Evolutionary conservation across 2,113 vertebrate species (phyloP), one percentile per base, ranked within the genome.

Genomic region (Plecturocebus donacophilus): DNA sequence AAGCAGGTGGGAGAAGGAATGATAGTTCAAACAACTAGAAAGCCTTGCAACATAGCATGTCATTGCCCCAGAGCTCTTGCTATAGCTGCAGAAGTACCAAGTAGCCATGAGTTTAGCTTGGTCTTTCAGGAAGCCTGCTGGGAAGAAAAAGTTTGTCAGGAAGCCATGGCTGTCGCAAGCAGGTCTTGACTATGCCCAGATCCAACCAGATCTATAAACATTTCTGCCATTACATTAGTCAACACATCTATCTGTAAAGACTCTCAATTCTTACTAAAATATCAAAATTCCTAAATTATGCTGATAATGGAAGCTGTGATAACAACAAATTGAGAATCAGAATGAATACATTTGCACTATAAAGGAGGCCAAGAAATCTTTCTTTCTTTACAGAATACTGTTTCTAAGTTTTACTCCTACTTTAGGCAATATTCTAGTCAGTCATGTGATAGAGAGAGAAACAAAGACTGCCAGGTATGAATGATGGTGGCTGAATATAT

Each of bases 101-200:
- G 0, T 5, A 13, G n/a, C 32, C 2, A 0, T 5, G 8, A 32
- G 17, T 20, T 20, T 21, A 20, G 27, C 56, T 25, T 61, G 68
- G 21, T 12, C 42, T 19, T 7, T 16, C 70, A 30, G 21, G 70
- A 12, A 73, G 45, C 2, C 66, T 11, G 7, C 11, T 2, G 3
- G 8, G 14, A 21, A 61, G 14, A 5, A 21, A 12, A 49, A 38
- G 20, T 32, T 47, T 27, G 20, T 27, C 47, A 16, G 19, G 25
- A 30, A 40, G 58, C 68, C 21, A 20, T 9, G n/a, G 40, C 11
- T 13, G 8, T 35, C 6, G 13, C 14, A 7, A 25, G 40, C 71
- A 38, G 27, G 25, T 16, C 54, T 75, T 71, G 38, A 8, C 16
- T 13, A 4, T 8, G 6, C 9, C 56, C 49, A 10, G 21, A 40